Evolutionary conservation across 2,113 vertebrate species (phyloP), one percentile per base, ranked within the genome.

Genomic region (Aspiorhynchus laticeps): DNA sequence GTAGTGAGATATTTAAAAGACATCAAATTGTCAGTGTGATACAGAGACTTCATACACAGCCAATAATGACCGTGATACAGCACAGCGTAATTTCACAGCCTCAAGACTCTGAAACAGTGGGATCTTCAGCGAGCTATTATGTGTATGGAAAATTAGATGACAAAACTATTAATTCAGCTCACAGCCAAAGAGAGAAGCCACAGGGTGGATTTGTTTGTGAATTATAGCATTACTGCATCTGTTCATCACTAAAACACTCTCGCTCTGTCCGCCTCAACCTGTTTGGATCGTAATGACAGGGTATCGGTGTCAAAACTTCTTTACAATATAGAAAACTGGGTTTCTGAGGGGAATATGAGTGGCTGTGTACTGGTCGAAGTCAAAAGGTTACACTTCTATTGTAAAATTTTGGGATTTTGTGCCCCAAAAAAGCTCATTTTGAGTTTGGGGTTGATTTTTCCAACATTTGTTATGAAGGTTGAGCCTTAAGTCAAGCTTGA

Each of bases 21-120:
- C 46, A 78, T 78, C 26, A 78, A 21, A 48, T 7, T 36, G 7
- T 26, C 74, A 78, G 74, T 43, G 28, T 85, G 74, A 85, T 48
- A 63, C 69, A 74, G 71, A 12, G 46, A 81, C 79, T 65, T 65
- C 79, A 86, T 69, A 38, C 48, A 26, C 59, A n/a, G 59, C 12
- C 59, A 67, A 12, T 80, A 69, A 86, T 86, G 61, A 28, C 43
- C 61, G 10, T 69, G 73, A 86, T 79, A 8, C 84, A 79, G 63
- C 84, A 65, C 74, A 85, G 56, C 7, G 7, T 65, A 24, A 51
- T 85, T 65, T 67, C 84, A 53, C 61, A 36, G 59, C 46, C 59
- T 86, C 61, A 11, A 31, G 61, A 86, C 43, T 14, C 7, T 24
- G 12, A 80, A 11, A 6, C 10, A 26, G 36, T 28, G 48, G 28